Evolutionary conservation across 92 coral and sea anemone genomes (phyloP).

Genomic region (Pocillopora grandis): DNA sequence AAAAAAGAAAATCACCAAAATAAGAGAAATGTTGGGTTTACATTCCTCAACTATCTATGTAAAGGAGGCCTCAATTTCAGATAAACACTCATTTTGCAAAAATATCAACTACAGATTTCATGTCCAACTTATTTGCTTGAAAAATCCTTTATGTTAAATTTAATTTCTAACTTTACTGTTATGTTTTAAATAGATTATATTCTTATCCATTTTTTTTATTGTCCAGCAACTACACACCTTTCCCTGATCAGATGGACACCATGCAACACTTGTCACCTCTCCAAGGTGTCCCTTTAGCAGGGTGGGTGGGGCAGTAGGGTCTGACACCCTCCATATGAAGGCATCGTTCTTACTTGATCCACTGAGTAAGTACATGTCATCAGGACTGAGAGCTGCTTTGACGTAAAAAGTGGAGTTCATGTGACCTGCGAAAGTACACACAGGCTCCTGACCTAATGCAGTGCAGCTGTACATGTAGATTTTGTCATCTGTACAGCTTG

Average conservation of each 20-base stretch:
- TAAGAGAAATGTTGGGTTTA: background rate
- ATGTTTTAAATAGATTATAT: background rate
- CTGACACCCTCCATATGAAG: conserved; percentile 88
- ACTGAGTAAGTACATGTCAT: conserved; percentile 76
- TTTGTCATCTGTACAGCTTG: conserved; percentile 89
- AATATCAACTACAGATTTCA: too few relatives aligned
- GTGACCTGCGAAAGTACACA: conserved; percentile 81
- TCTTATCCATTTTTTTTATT: background rate
- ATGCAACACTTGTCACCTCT: conserved; percentile 94
- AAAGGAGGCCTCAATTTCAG: background rate
- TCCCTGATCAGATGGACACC: conserved; percentile 92
- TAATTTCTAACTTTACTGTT: too few relatives aligned
- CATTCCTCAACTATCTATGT: background rate
- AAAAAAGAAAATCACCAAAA: background rate
- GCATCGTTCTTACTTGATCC: conserved; percentile 91
- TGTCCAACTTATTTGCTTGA: too few relatives aligned
- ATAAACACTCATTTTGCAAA: background rate
- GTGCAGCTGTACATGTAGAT: conserved; percentile 94
- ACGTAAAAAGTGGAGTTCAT: conserved; percentile 91
- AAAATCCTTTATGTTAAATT: too few relatives aligned
- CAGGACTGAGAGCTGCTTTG: conserved; percentile 88
- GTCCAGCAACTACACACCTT: conserved; percentile 59
- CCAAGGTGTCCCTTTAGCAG: conserved; percentile 82
- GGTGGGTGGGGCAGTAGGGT: conserved; percentile 72
- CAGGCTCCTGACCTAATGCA: conserved; percentile 64